Evolutionary conservation across 2,113 vertebrate species (phyloP).

Genomic region (Rhinoderma darwinii): DNA sequence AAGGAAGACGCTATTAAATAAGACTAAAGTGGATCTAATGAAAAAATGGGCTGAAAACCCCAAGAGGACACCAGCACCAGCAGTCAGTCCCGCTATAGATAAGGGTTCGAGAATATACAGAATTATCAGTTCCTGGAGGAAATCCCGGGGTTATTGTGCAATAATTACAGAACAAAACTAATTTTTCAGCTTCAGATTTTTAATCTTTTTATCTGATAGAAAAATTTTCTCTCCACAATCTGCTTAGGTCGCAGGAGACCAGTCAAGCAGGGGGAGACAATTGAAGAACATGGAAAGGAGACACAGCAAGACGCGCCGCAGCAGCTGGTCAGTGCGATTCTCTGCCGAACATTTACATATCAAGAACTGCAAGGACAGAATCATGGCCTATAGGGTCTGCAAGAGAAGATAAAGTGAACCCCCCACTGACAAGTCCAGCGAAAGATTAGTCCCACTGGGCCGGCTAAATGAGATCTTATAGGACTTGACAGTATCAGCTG

Average conservation of each 20-base stretch:
- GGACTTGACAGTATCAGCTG: slow-evolving; percentile 60
- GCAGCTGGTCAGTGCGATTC: slow-evolving; percentile 76
- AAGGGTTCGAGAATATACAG: not conserved
- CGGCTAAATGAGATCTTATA: slow-evolving; percentile 74
- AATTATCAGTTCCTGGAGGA: not conserved
- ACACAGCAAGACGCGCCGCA: slow-evolving; percentile 35
- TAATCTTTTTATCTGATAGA: slow-evolving; percentile 27
- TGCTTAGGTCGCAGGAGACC: slow-evolving; percentile 38
- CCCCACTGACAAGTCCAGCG: slow-evolving; percentile 68
- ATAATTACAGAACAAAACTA: not conserved
- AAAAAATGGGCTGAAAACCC: not conserved
- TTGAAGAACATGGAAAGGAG: slow-evolving; percentile 64
- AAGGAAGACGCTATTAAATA: not conserved
- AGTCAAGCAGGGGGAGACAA: slow-evolving; percentile 62
- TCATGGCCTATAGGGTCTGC: slow-evolving; percentile 77
- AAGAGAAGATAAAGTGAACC: slow-evolving; percentile 74
- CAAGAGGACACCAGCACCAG: not conserved
- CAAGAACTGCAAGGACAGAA: slow-evolving; percentile 74
- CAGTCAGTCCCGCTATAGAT: not conserved
- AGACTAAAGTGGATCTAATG: not conserved
- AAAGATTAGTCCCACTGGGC: slow-evolving; percentile 71
- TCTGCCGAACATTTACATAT: slow-evolving; percentile 79
- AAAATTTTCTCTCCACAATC: not conserved
- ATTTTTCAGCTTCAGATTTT: not conserved
- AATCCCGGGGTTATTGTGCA: not conserved